Evolutionary conservation across 1,140 invertebrate genomes (phyloP).

Genomic region (Bombus consobrinus): DNA sequence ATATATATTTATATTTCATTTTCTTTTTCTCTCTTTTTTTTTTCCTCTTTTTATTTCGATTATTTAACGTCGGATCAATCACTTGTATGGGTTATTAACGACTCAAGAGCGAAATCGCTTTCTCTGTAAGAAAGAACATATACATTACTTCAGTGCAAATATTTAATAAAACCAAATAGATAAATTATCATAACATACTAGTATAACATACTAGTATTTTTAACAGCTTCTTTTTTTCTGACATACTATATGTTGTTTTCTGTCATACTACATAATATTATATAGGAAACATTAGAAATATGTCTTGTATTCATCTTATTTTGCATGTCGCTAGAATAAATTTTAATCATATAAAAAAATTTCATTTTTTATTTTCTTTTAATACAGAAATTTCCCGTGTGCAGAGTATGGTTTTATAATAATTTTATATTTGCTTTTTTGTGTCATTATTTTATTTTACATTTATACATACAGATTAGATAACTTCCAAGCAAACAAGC

Average conservation of each 20-base stretch:
- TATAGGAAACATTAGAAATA: neutral
- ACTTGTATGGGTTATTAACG: no score
- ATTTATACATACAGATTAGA: neutral
- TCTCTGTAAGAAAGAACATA: no score
- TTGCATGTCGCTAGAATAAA: neutral
- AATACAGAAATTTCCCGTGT: neutral
- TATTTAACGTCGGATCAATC: no score
- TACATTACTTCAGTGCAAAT: neutral
- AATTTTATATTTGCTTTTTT: neutral
- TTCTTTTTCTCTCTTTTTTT: neutral
- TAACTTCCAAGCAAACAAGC: no score
- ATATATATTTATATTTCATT: neutral
- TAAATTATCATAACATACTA: neutral
- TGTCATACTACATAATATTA: neutral
- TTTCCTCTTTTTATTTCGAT: no score
- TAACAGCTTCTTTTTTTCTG: neutral
- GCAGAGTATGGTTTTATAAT: neutral
- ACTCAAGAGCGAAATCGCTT: no score
- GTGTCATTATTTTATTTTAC: neutral
- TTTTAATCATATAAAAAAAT: no score
- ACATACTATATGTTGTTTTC: neutral
- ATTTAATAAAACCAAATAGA: neutral
- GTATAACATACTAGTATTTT: neutral
- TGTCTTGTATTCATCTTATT: neutral
- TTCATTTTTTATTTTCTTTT: neutral